These are phyloP conservation scores for Oryzias curvinotus DNA, from an alignment of 2,113 vertebrate species.

Conservation along the genomic window DNA sequence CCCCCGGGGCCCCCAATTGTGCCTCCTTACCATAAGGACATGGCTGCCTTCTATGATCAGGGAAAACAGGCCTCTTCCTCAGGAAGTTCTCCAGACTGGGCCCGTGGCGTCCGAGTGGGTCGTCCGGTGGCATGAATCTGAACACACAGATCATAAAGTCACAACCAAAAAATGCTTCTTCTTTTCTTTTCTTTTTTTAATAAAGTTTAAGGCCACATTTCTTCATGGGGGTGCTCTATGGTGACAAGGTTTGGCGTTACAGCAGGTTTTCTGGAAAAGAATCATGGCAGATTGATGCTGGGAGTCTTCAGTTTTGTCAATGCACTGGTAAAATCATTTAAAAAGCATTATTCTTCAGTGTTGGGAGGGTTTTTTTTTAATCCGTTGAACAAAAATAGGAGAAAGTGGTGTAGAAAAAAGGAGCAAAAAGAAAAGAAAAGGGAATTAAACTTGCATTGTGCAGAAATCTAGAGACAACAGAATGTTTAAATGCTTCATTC, in stretches of 20 bases:
- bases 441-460: neutral
- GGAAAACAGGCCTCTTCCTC: conserved; percentile 89
- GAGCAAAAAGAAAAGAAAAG: neutral
- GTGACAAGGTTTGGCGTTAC: neutral
- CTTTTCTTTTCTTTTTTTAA: neutral
- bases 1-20: too few relatives aligned
- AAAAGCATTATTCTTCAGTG: too few relatives aligned
- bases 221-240: neutral
- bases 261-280: neutral
- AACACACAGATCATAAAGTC: conserved; percentile 13
- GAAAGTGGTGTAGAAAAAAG: conserved; percentile 1
- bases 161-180: neutral
- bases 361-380: too few relatives aligned
- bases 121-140: conserved; percentile 97
- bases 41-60: conserved; percentile 93
- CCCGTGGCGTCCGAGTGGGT: conserved; percentile 95
- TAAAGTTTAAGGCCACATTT: neutral
- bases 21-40: conserved; percentile 90
- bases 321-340: too few relatives aligned
- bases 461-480: neutral
- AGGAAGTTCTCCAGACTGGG: conserved; percentile 98
- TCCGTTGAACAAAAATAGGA: neutral
- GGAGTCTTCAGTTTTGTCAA: neutral
- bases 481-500: neutral
- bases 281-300: neutral